Evolutionary conservation across 2,113 vertebrate genomes (phyloP).

Genomic region (Holacanthus passer): DNA sequence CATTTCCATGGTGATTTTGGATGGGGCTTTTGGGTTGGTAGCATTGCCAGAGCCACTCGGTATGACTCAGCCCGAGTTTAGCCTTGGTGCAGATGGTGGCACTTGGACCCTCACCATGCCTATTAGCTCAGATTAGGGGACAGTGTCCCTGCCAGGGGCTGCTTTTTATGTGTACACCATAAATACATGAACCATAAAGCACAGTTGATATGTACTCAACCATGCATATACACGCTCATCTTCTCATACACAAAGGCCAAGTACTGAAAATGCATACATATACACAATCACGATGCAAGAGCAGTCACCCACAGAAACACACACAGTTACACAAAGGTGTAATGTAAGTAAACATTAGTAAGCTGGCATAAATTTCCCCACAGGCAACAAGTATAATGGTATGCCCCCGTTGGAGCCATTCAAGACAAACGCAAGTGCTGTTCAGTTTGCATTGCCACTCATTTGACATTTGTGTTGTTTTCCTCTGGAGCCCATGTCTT

Average conservation of each 20-base stretch:
- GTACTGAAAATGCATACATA: neutral
- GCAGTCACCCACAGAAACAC: slow-evolving; percentile 9
- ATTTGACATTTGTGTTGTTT: slow-evolving; percentile 58
- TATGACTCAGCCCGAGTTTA: slow-evolving; percentile 16
- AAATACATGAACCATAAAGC: neutral
- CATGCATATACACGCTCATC: neutral
- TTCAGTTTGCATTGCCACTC: slow-evolving; percentile 44
- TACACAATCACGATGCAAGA: neutral
- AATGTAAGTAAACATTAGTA: slow-evolving; percentile 52
- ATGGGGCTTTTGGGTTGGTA: neutral
- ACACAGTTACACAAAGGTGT: slow-evolving; percentile 34
- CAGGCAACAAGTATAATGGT: slow-evolving; percentile 36
- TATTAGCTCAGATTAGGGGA: slow-evolving; percentile 22
- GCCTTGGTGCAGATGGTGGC: slow-evolving; percentile 16
- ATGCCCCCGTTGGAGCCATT: slow-evolving; percentile 32
- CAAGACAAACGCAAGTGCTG: slow-evolving; percentile 29
- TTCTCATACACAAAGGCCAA: neutral
- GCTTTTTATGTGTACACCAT: neutral
- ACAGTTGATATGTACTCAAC: neutral
- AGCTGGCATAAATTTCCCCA: slow-evolving; percentile 36
- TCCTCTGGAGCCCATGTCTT: slow-evolving; percentile 38
- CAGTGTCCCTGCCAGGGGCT: neutral
- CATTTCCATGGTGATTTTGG: slow-evolving; percentile 41
- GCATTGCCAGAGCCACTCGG: neutral
- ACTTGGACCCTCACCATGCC: slow-evolving; percentile 18